Evolutionary conservation across 2,797 vertebrate species (phyloP), one percentile per base, ranked within the genome.

Genomic region (Dromococcyx pavoninus): DNA sequence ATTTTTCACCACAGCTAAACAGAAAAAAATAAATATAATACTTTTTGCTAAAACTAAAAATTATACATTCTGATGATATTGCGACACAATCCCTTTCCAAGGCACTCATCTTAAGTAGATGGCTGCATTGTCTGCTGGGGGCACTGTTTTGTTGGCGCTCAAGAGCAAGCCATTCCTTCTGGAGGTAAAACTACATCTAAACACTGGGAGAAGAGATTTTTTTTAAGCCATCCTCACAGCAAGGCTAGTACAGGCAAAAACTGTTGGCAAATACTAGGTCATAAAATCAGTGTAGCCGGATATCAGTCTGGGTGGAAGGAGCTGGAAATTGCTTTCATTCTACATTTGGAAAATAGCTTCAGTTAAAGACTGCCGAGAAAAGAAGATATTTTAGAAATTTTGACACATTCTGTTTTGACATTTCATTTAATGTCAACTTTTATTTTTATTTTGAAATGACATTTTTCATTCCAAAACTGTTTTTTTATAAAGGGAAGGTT

Each of bases 321-420:
- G 37, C 27, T 69, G 24, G 46, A 91, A 94, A 81, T 50, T 87
- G 25, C 33, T 33, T 86, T 86, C 44, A 69, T 57, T 80, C n/a
- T 58, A 43, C 48, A 57, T 88, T 83, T 46, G 60, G 75, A 92
- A 96, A 94, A 92, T 13, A 90, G 27, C 14, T 92, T 83, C 73
- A 71, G 53, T 53, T 53, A 39, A 92, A 92, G 54, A 93, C 57
- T 80, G 50, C 71, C 89, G 61, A 93, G 74, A 91, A 85, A 92
- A 89, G 22, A 10, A 86, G 69, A 43, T 93, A 91, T 91, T 93
- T 96, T 80, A 74, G 78, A 93, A 93, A 89, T 41, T 72, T 80
- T 96, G 93, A 96, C 57, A 96, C 94, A 95, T 72, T 86, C 74
- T 92, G 69, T 86, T 94, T 95, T 96, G 93, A 94, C 82, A 94